Base-by-base conservation (phyloP, 2,797 vertebrate species). In the Gallinago nigripennis region DNA sequence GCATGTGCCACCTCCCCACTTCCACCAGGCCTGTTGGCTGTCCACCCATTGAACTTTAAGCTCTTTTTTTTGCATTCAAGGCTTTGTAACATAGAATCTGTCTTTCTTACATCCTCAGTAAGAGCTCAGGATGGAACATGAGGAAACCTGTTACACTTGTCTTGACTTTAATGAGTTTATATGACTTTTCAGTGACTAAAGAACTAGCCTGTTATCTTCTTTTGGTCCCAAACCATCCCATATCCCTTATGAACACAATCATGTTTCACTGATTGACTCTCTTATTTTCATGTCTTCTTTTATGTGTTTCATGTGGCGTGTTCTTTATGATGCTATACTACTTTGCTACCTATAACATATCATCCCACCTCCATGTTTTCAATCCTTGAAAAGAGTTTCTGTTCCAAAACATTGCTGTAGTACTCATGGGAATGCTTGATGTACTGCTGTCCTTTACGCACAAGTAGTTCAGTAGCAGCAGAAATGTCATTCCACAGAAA, bases 1-100 rank as follows among this genome's bases (percentile, higher is more conserved):
- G 45, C 41, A 37, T 0, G 0, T 72, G 20, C 24, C 8, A 24
- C 3, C 4, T 45, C 20, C 8, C 19, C 30, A 30, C 18, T 90
- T 60, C 30, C 17, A 61, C 20, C 8, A 77, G 21, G 9, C 5
- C 66, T 71, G 7, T 70, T 91, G 30, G 16, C 46, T 79, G 7
- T 54, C 45, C 5, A 2, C 30, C 27, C 37, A 65, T 0, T 43
- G 31, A 43, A 14, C 14, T 54, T 75, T 17, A 53, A 81, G 4
- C 2, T 71, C 9, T 61, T 83, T 61, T 30, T 33, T 82, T 80
- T 50, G 4, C 39, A 7, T 54, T 75, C 24, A 76, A 72, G 53
- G 6, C 57, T 91, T 86, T 85, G 45, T 63, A 30, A 84, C 43
- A 50, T 18, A 12, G 23, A 75, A 64, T 65, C 15, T 91, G 43